Percentiles rank a stretch among this genome's conserved stretches.
These are phyloP conservation scores for Heterohyrax brucei DNA, from an alignment of 2,797 vertebrate species.

Conservation along the genomic window DNA sequence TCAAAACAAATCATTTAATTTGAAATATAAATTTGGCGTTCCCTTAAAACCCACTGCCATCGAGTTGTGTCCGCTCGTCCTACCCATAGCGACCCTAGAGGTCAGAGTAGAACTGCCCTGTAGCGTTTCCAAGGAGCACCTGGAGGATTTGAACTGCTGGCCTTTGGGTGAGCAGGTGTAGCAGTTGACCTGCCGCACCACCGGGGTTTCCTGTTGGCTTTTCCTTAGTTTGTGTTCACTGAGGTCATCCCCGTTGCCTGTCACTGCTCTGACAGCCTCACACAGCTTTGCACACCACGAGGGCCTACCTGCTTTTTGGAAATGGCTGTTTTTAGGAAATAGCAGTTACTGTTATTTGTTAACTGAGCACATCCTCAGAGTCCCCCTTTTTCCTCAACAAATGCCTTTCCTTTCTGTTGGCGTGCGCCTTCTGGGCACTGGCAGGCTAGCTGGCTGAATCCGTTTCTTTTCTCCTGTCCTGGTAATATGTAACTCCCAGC, in stretches of 20 bases:
- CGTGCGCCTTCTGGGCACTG: neutral
- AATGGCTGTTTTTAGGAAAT: neutral
- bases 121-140: too few species aligned
- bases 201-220: too few species aligned
- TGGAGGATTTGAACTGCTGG: too few species aligned
- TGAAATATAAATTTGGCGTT: neutral
- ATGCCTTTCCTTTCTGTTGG: constrained; percentile 15
- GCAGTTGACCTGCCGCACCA: too few species aligned
- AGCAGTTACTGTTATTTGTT: neutral
- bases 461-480: neutral
- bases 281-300: neutral
- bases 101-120: too few species aligned
- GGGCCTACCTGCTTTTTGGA: neutral
- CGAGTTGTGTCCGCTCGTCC: too few species aligned
- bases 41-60: too few species aligned
- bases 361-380: neutral
- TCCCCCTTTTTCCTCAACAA: neutral
- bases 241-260: neutral
- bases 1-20: constrained; percentile 2
- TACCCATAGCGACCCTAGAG: too few species aligned
- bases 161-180: too few species aligned
- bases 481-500: neutral
- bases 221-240: neutral
- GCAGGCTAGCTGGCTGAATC: neutral
- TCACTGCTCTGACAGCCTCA: neutral